These are phyloP conservation scores for Ceratothoa steindachneri DNA, from an alignment of 2,888 invertebrate genomes.

Conservation along the genomic window DNA sequence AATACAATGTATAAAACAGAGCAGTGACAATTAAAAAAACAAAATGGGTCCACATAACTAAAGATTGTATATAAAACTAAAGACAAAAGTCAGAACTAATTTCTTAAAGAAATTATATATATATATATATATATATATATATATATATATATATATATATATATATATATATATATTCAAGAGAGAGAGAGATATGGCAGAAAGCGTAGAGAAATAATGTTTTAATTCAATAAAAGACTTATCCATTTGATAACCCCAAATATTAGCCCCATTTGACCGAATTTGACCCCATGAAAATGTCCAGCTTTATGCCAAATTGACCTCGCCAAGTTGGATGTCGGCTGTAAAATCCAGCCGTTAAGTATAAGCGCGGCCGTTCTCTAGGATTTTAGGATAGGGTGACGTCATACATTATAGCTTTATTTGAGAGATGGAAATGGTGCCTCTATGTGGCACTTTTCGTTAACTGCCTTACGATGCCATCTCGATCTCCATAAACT, in stretches of 20 bases:
- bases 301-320: conserved; percentile 8
- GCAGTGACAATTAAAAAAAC: no score
- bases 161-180: not conserved
- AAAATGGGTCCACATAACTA: no score
- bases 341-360: conserved; percentile 10
- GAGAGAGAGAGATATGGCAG: not conserved
- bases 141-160: conserved; percentile 18
- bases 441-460: conserved; percentile 5
- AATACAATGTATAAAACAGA: no score
- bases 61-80: no score
- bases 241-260: conserved; percentile 1
- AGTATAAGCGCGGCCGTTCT: not conserved
- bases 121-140: conserved; percentile 22
- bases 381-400: conserved; percentile 5
- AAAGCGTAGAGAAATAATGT: not conserved
- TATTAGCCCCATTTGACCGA: conserved; percentile 7
- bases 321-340: conserved; percentile 8
- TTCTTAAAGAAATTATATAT: no score
- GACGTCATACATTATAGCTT: conserved; percentile 8
- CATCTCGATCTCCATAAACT: no score
- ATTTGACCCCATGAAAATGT: conserved; percentile 11
- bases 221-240: not conserved
- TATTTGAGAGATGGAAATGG: conserved; percentile 6
- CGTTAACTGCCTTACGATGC: conserved; percentile 5
- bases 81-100: no score